Percentiles rank a stretch among this genome's conserved stretches.
Conservation (phyloP, 1,140 invertebrate genomes). For the Scaptomyza graminum region DNA sequence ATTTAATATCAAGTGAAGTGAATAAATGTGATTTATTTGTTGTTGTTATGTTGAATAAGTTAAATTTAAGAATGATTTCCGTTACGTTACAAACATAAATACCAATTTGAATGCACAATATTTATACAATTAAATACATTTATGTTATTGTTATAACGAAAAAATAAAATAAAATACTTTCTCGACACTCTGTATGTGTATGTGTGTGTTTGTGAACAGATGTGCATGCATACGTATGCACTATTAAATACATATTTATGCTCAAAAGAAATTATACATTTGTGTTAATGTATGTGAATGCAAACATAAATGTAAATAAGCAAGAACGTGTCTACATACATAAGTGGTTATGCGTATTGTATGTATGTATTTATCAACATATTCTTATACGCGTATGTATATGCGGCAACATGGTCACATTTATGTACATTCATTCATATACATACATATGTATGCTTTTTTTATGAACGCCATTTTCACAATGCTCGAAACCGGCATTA, state of each 20-base stretch:
- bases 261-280: slow-evolving; percentile 20
- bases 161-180: not conserved
- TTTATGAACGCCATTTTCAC: slow-evolving; percentile 56
- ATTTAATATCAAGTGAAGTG: not conserved
- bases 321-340: not conserved
- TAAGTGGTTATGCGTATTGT: not conserved
- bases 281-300: not conserved
- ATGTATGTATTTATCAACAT: not conserved
- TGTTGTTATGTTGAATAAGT: not conserved
- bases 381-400: slow-evolving; percentile 43
- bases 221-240: slow-evolving; percentile 4
- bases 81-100: not conserved
- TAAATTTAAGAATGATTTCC: slow-evolving; percentile 1
- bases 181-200: not conserved
- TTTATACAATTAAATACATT: slow-evolving; percentile 1
- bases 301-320: slow-evolving; percentile 2
- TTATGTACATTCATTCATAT: slow-evolving; percentile 1
- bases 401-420: slow-evolving; percentile 25
- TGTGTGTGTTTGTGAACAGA: slow-evolving; percentile 2
- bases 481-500: slow-evolving; percentile 41
- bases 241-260: slow-evolving; percentile 17
- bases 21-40: not conserved
- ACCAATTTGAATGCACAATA: not conserved
- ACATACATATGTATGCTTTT: slow-evolving; percentile 21
- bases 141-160: not conserved